phyloP scores from a whole-genome alignment of 37 sponge, comb jelly and placozoan species.

The Agelas oroides region DNA sequence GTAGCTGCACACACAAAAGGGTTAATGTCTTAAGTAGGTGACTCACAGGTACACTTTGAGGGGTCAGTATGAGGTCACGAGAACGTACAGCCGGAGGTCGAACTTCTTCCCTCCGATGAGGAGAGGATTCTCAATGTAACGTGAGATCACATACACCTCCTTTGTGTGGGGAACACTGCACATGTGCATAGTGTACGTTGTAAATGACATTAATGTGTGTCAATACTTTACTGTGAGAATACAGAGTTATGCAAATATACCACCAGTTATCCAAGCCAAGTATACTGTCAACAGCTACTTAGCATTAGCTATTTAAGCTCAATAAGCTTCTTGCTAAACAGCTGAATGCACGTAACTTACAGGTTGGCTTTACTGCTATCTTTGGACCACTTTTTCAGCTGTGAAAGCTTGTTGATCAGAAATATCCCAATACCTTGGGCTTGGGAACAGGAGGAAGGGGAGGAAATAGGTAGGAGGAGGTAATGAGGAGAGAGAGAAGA shows the following conservation, averaged over 20 bases:
- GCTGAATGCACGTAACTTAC: no score
- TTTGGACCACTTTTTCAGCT: constrained; percentile 98
- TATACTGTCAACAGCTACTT: no score
- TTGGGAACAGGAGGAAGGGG: neutral
- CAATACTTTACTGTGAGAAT: neutral
- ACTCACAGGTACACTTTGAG: constrained; percentile 93
- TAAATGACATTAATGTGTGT: neutral
- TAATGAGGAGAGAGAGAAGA: no score
- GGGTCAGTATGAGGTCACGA: constrained; percentile 94
- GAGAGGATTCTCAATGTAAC: constrained; percentile 94
- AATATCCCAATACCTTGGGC: constrained; percentile 98
- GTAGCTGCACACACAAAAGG: no score
- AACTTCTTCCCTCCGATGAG: constrained; percentile 99
- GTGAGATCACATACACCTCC: constrained; percentile 94
- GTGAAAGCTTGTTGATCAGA: constrained; percentile 95
- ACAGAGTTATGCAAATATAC: no score
- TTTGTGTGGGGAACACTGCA: constrained; percentile 76
- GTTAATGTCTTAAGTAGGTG: no score
- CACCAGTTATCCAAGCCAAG: no score
- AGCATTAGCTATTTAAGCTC: no score
- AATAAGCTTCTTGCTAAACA: no score
- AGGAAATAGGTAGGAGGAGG: no score
- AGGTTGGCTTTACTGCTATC: constrained; percentile 58
- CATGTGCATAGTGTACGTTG: no score
- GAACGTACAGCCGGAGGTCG: constrained; percentile 95